Evolutionary conservation across 2,797 vertebrate genomes (phyloP), one percentile per base, ranked within the genome.

Genomic region (Prionace glauca): DNA sequence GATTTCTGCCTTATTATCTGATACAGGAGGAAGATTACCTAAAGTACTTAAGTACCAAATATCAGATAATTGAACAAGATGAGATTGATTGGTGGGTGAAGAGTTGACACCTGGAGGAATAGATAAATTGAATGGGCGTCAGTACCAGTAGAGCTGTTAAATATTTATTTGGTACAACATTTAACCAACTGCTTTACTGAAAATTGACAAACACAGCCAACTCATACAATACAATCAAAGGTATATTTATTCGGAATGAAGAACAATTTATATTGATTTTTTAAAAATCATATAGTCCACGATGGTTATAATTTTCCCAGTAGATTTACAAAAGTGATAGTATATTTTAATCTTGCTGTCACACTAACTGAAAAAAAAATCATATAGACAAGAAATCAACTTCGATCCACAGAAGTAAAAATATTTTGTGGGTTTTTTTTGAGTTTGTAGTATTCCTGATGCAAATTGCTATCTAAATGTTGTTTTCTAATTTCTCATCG

Each of bases 1-100:
- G 29, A 56, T 95, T 74, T 56, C 69, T 45, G 5, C 14, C 24
- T 95, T 56, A 50, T 32, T 95, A 74, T 95, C 71, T 95, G 93
- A 74, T 77, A 32, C 0, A n/a, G 41, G 93, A 77, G n/a, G 56
- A 74, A 74, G 69, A 77, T 77, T 77, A 95, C 1, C 93, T n/a
- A 60, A 77, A 95, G 41, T 74, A 77, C 93, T 50, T 50, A 20
- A 72, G 26, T 60, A 14, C 71, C 41, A 77, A 29, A 12, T 77
- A 95, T 95, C 93, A 67, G 45, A 95, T 95, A 74, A 95, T 56
- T 32, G 29, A 24, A 41, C n/a, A 45, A 94, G 41, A 50, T 56
- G 71, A 95, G 60, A 77, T 72, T 67, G 18, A 69, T 69, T 67
- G 90, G 22, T 69, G 18, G 90, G 9, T 69, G 20, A 18, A 41